Base-by-base conservation (phyloP, 1,140 invertebrate species). In the Sarcophaga peregrina region DNA sequence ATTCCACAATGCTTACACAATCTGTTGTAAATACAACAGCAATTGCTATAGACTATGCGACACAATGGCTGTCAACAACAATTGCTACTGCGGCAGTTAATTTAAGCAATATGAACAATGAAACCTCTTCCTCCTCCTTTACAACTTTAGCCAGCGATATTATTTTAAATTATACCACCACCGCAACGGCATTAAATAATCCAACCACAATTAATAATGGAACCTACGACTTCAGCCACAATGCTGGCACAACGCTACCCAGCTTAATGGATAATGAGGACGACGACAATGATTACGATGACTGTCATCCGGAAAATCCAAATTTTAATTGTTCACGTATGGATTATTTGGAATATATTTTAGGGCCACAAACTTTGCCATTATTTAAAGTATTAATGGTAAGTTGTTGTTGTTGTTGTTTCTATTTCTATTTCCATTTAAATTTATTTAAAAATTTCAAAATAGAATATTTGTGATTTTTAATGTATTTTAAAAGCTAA, bases 251-350 rank as follows among this genome's bases (percentile, higher is more conserved):
- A 20, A 75, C 46, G 15, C 74, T 17, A 15, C 45, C 8, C 15
- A 50, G 9, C 46, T 0, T 45, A 25, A 58, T 52, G 45, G 48
- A 62, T 46, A 37, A 81, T 20, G 80, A 45, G 37, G 52, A 74
- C 25, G 10, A 62, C 25, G 8, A 46, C 25, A 11, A 50, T 48
- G 54, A 82, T 62, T 25, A 45, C 58, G n/a, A 17, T 68, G 62
- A 17, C 8, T 85, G 85, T 50, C 68, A 84, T 76, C 83, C 84
- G 9, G 13, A 73, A 5, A 84, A 80, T 76, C 58, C 86, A 3
- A 82, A 86, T n/a, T 92, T 92, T 85, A 92, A 93, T 84, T 93
- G 92, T 80, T 89, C 90, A 6, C 88, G 91, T 62, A 90, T 91
- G 5, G 92, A 92, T 78, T 93, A 91, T 88, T 86, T 92, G 15